Percentiles rank a stretch among this genome's conserved stretches.
Conservation (phyloP, 37 sponge, comb jelly and placozoan genomes). For the Chondrilla cf. caribensis region DNA sequence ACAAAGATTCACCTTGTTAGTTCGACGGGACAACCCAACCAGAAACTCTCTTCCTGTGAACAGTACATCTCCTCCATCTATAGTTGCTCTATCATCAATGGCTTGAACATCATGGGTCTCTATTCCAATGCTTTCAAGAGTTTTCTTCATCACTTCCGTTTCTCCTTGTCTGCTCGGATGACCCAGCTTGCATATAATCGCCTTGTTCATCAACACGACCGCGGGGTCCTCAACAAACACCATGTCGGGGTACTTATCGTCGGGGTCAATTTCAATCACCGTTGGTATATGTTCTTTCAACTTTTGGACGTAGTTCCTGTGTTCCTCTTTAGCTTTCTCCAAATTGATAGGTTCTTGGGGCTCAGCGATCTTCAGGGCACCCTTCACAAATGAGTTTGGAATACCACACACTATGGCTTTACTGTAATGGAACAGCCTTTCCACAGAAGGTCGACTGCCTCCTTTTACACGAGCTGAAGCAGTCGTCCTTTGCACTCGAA, state of each 20-base stretch:
- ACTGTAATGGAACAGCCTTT: conserved; percentile 36
- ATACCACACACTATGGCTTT: conserved; percentile 59
- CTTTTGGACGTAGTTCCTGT: conserved; percentile 48
- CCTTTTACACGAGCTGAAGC: too few relatives aligned
- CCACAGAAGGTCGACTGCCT: neutral
- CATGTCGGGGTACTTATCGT: conserved; percentile 78
- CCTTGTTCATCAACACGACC: conserved; percentile 60
- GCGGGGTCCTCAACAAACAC: conserved; percentile 88
- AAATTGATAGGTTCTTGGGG: conserved; percentile 44
- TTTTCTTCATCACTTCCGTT: conserved; percentile 25
- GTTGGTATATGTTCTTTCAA: conserved; percentile 34
- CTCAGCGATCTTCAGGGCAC: conserved; percentile 39
- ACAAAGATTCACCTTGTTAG: conserved; percentile 53
- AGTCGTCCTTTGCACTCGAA: too few relatives aligned
- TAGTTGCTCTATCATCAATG: conserved; percentile 32
- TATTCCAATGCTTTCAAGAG: conserved; percentile 48
- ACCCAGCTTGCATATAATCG: conserved; percentile 62
- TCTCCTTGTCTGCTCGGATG: conserved; percentile 66
- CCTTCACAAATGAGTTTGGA: conserved; percentile 41
- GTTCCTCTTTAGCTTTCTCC: conserved; percentile 60
- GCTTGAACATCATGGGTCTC: conserved; percentile 48
- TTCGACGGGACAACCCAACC: conserved; percentile 70
- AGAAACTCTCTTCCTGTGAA: conserved; percentile 90
- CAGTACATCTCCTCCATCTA: conserved; percentile 93
- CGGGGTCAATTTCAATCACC: conserved; percentile 51